phyloP scores from a whole-genome alignment of 2,888 invertebrate species.

The Prostheceraeus crozeri region DNA sequence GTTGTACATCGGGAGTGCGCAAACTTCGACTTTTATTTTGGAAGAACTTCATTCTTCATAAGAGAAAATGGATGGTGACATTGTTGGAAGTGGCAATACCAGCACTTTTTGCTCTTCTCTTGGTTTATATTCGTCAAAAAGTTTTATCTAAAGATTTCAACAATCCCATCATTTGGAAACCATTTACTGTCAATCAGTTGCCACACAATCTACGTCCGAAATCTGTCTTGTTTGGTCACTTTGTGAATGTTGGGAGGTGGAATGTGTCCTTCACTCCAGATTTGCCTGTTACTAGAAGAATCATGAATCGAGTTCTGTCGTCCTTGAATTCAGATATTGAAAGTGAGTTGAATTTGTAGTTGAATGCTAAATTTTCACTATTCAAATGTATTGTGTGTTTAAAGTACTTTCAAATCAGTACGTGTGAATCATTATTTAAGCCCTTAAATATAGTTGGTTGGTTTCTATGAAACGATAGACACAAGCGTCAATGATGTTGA shows the following conservation, averaged over 20 bases:
- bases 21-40: conserved; percentile 68
- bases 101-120: conserved; percentile 58
- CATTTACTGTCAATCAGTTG: conserved; percentile 43
- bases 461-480: no score
- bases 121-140: conserved; percentile 66
- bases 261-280: conserved; percentile 44
- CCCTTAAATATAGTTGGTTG: no score
- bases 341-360: no score
- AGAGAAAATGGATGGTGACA: conserved; percentile 66
- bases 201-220: no score
- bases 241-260: no score
- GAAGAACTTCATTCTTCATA: conserved; percentile 75
- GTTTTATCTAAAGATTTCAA: conserved; percentile 61
- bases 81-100: conserved; percentile 62
- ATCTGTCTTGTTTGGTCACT: neutral
- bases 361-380: no score
- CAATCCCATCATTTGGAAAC: conserved; percentile 44
- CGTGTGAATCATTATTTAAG: no score
- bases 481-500: no score
- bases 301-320: no score
- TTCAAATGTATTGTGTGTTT: no score
- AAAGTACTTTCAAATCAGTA: no score
- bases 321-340: no score
- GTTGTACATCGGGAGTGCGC: conserved; percentile 24
- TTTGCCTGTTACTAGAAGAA: conserved; percentile 40